phyloP scores from a whole-genome alignment of 2,797 vertebrate species.

The Notoglanidium macrostoma region DNA sequence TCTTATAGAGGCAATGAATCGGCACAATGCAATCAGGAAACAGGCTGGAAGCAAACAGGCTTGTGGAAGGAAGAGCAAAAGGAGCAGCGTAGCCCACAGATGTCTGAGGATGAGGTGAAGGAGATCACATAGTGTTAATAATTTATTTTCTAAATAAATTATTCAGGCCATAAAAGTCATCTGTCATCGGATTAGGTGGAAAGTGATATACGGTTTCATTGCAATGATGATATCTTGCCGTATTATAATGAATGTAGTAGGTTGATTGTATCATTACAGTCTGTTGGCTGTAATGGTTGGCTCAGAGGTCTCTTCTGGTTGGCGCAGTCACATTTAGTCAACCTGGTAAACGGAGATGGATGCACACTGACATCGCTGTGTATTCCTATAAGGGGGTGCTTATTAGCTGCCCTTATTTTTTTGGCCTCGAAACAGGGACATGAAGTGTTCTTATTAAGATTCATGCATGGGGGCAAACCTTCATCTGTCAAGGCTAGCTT shows the following conservation, averaged over 20 bases:
- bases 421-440: background rate
- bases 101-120: conserved; percentile 50
- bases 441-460: background rate
- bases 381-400: background rate
- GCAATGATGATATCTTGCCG: background rate
- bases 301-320: conserved; percentile 1
- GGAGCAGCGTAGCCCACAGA: conserved; percentile 39
- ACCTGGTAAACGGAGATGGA: background rate
- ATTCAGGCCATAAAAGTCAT: conserved; percentile 69
- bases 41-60: conserved; percentile 9
- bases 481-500: background rate
- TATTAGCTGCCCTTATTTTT: background rate
- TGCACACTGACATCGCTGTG: background rate
- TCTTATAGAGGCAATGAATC: conserved; percentile 42
- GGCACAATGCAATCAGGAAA: conserved; percentile 40
- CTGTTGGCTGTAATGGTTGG: background rate
- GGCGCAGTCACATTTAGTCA: background rate
- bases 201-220: conserved; percentile 32
- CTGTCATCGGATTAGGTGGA: conserved; percentile 69
- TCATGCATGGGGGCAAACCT: background rate
- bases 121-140: conserved; percentile 61
- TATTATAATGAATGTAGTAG: background rate
- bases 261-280: conserved; percentile 11
- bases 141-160: conserved; percentile 59
- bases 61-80: conserved; percentile 18